Base-by-base conservation (phyloP, 1,140 invertebrate species). In the Hypothenemus hampei region DNA sequence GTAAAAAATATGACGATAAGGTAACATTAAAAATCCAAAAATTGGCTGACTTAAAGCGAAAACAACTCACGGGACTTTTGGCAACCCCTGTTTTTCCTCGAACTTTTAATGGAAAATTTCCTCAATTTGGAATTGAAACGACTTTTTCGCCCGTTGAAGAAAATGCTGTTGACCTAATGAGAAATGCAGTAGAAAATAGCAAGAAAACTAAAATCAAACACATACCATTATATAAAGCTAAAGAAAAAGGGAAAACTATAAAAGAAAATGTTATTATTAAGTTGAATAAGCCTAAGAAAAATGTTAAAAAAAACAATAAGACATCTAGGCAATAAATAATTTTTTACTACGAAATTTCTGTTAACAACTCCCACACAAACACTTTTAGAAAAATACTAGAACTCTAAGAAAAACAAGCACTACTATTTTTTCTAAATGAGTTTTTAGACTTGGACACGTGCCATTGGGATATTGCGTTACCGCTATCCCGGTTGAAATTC, bases 21-120 rank as follows among this genome's bases (percentile, higher is more conserved):
- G 71, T 73, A 56, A 63, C 60, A 3, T 63, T 69, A 3, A 62
- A 68, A 16, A 50, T 69, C 7, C 60, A 73, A 64, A 67, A 58
- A 68, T 59, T 65, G 69, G 67, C 36, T 67, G 74, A 82, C 59
- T 59, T 68, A 1, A 81, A 80, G 67, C 76, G 78, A 61, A 73
- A 75, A 31, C 76, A 83, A 29, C 67, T 91, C 4, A 68, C 73
- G 3, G 40, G 67, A 3, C 61, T 89, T 11, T 62, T 90, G 19
- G 70, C 74, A 0, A 77, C 80, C 55, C 80, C 83, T 1, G 61
- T 89, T 7, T 83, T 84, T 60, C 82, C 82, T 0, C 78, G 75
- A 67, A 79, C 80, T 1, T 84, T 86, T 64, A 86, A 79, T 49
- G 84, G 81, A 47, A 87, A 83, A 65, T 87, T 82, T 3, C 76